phyloP scores from a whole-genome alignment of 2,113 vertebrate genomes.

The Sylvicapra grimmia region DNA sequence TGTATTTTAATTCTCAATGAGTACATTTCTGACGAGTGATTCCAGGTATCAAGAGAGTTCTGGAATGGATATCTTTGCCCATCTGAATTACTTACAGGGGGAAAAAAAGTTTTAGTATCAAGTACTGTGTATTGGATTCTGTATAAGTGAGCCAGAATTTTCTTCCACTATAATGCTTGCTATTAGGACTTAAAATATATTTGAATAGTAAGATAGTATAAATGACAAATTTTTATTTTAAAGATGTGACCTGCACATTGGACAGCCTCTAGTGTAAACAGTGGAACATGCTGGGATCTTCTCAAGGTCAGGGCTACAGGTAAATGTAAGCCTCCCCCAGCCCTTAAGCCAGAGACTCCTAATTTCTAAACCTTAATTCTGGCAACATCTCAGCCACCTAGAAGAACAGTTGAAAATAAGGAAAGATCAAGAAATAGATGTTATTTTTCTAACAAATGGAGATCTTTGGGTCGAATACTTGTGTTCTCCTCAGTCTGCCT shows the following conservation, averaged over 20 bases:
- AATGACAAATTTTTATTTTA: background rate
- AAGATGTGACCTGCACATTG: background rate
- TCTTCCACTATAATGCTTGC: background rate
- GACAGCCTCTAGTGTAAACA: background rate
- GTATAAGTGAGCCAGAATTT: conserved; percentile 3
- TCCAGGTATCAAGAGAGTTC: background rate
- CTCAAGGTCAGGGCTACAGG: background rate
- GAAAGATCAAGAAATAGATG: background rate
- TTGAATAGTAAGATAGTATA: background rate
- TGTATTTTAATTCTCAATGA: background rate
- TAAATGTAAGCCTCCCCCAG: background rate
- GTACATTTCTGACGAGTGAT: background rate
- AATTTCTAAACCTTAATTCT: background rate
- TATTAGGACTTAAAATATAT: background rate
- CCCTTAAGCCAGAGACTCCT: background rate
- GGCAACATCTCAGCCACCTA: background rate
- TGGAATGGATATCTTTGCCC: background rate
- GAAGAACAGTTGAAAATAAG: background rate
- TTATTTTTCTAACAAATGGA: conserved; percentile 19
- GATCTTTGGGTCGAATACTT: background rate
- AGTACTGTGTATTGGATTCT: background rate
- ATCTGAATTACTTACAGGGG: background rate
- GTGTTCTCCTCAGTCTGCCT: background rate
- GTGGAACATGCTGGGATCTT: background rate
- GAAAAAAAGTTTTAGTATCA: background rate